Base-by-base conservation (phyloP, 2,113 vertebrate species). In the Andinoacara biseriatus region DNA sequence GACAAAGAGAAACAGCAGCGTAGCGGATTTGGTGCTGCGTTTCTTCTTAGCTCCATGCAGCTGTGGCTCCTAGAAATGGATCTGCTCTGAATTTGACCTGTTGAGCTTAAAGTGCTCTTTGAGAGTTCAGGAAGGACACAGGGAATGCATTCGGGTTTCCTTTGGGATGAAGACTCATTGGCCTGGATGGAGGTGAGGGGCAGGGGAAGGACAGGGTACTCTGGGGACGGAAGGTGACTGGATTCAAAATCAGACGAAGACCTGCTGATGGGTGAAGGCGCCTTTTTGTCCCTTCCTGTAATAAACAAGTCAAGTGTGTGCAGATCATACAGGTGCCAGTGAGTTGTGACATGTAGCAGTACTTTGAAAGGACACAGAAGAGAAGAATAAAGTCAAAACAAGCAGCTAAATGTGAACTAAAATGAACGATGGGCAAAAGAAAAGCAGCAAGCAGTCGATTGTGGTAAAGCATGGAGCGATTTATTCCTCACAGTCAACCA, bases 231-330 rank as follows among this genome's bases (percentile, higher is more conserved):
- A 58, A 80, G 95, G 88, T 94, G 95, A 83, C 76, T 93, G 83
- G 96, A 96, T 85, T 92, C 94, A 56, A 95, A 95, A 72, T 95
- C 96, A 3, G 94, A 91, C 1, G 95, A 90, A 1, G 95, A 96
- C 93, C 96, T 96, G 89, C 94, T 95, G 81, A 92, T 35, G 38
- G 96, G 86, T 2, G 95, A 92, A 56, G 86, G 58, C 49, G 95
- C 89, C 90, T 96, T 96, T 93, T 94, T 96, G 87, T 89, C 93
- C 92, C 96, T 96, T 80, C 97, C 98, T 99, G 90, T 93, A 95
- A 95, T 82, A 94, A 95, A 93, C 52, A 93, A 90, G 90, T 86
- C 86, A 20, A 92, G 82, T 38, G 72, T 88, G 82, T 60, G 83
- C 76, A 29, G 74, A 52, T 87, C 63, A 90, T 81, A 81, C 24